A percentile compares a stretch with the other conserved stretches of the same genome.
Evolutionary conservation across 2,888 invertebrate species (phyloP).

Genomic region (Lamellibrachia satsuma): DNA sequence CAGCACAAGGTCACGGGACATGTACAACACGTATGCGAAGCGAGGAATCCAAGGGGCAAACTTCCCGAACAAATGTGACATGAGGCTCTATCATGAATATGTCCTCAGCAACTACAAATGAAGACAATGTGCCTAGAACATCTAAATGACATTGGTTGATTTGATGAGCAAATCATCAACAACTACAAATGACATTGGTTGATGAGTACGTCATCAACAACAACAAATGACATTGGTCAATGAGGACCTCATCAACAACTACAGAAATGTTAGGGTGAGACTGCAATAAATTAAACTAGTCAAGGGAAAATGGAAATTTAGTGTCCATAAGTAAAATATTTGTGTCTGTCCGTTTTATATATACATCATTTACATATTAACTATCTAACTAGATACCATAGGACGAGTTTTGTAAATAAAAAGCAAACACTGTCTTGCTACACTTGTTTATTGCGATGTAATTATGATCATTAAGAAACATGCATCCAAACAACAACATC

Average conservation of each 20-base stretch:
- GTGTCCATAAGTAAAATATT: not conserved
- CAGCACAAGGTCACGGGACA: slow-evolving; percentile 72
- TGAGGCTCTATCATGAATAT: slow-evolving; percentile 44
- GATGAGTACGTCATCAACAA: not conserved
- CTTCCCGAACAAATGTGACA: slow-evolving; percentile 54
- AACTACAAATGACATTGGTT: not conserved
- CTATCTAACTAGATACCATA: not conserved
- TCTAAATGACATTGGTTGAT: not conserved
- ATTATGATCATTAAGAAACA: not conserved
- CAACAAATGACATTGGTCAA: not conserved
- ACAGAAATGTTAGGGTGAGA: not conserved
- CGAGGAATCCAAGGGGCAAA: slow-evolving; percentile 69
- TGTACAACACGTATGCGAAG: slow-evolving; percentile 77
- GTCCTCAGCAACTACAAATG: slow-evolving; percentile 12
- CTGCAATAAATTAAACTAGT: not conserved
- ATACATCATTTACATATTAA: not conserved
- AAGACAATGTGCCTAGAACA: not conserved
- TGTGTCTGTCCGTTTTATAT: not conserved
- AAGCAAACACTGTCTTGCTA: not conserved
- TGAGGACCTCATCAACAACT: not conserved
- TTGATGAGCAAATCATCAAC: not conserved
- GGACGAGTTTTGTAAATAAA: not conserved
- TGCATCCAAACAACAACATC: not conserved
- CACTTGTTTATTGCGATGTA: not conserved
- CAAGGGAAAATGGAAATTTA: not conserved